Percentiles rank a stretch among this genome's conserved stretches.
Evolutionary conservation across 1,140 invertebrate genomes (phyloP).

Genomic region (Trialeurodes vaporariorum): DNA sequence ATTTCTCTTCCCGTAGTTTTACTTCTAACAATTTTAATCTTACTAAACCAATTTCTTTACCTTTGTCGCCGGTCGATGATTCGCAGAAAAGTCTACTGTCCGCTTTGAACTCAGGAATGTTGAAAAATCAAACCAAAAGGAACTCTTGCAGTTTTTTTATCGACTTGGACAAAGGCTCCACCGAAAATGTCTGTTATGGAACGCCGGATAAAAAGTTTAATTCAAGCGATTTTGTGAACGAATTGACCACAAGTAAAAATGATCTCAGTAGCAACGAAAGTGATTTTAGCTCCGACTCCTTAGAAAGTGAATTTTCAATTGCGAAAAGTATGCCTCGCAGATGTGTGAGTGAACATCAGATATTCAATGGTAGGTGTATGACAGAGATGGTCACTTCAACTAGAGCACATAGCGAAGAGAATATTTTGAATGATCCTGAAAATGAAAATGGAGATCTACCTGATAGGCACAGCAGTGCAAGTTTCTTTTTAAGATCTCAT

Average conservation of each 20-base stretch:
- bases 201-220: conserved; percentile 11
- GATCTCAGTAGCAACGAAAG: conserved; percentile 36
- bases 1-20: neutral
- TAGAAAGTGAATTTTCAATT: conserved; percentile 49
- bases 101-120: conserved; percentile 11
- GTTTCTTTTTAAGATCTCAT: conserved; percentile 36
- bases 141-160: conserved; percentile 28
- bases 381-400: conserved; percentile 11
- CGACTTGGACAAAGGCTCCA: conserved; percentile 28
- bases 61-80: conserved; percentile 38
- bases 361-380: conserved; percentile 26
- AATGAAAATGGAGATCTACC: conserved; percentile 42
- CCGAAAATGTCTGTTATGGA: conserved; percentile 11
- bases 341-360: conserved; percentile 61
- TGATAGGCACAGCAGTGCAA: conserved; percentile 40
- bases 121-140: conserved; percentile 15
- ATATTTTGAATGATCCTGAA: conserved; percentile 54
- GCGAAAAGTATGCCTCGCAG: conserved; percentile 44
- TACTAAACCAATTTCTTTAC: conserved; percentile 35
- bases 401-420: conserved; percentile 51
- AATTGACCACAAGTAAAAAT: too few species aligned
- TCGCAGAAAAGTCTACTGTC: conserved; percentile 20
- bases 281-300: conserved; percentile 61
- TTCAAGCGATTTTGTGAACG: neutral
- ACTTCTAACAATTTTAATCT: neutral